Percentiles rank a stretch among this genome's conserved stretches.
Evolutionary conservation across 1,140 invertebrate species (phyloP).

Genomic region (Atopsyche davidsoni): DNA sequence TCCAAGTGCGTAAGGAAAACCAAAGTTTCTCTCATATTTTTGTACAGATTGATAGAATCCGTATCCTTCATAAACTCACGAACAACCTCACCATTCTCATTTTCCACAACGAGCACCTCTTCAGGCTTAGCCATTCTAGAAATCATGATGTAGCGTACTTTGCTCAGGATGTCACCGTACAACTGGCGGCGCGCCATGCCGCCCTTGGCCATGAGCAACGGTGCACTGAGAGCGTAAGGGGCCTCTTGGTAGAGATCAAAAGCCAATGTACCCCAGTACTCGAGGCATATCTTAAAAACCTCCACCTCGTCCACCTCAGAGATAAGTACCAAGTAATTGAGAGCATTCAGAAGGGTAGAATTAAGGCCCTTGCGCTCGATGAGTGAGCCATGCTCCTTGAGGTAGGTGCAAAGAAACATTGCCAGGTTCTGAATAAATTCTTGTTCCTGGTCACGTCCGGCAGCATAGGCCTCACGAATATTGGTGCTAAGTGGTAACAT

Average conservation of each 20-base stretch:
- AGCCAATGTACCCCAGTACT: slow-evolving; percentile 95
- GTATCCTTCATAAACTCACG: slow-evolving; percentile 99
- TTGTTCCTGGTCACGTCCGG: slow-evolving; percentile 93
- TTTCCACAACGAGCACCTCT: slow-evolving; percentile 99
- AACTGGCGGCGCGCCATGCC: slow-evolving; percentile 55
- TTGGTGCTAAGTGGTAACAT: slow-evolving; percentile 89
- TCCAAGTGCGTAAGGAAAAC: slow-evolving; percentile 99
- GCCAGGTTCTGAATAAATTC: slow-evolving; percentile 99
- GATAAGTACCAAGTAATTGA: slow-evolving; percentile 93
- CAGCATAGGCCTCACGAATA: slow-evolving; percentile 88
- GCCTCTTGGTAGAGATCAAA: slow-evolving; percentile 85
- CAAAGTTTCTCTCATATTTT: slow-evolving; percentile 98
- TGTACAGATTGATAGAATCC: slow-evolving; percentile 98
- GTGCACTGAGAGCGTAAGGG: slow-evolving; percentile 45
- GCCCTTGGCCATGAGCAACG: slow-evolving; percentile 41
- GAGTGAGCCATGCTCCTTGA: slow-evolving; percentile 90
- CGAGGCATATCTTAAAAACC: slow-evolving; percentile 99
- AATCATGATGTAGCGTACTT: slow-evolving; percentile 98
- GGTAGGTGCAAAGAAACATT: slow-evolving; percentile 92
- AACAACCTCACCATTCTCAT: slow-evolving; percentile 99
- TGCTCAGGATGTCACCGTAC: slow-evolving; percentile 76
- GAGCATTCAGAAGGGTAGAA: slow-evolving; percentile 69
- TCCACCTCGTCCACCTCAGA: slow-evolving; percentile 99
- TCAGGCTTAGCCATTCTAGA: slow-evolving; percentile 99
- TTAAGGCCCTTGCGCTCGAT: slow-evolving; percentile 75